Evolutionary conservation across 92 coral and sea anemone species (phyloP).

Genomic region (Chrysogorgia sp.): DNA sequence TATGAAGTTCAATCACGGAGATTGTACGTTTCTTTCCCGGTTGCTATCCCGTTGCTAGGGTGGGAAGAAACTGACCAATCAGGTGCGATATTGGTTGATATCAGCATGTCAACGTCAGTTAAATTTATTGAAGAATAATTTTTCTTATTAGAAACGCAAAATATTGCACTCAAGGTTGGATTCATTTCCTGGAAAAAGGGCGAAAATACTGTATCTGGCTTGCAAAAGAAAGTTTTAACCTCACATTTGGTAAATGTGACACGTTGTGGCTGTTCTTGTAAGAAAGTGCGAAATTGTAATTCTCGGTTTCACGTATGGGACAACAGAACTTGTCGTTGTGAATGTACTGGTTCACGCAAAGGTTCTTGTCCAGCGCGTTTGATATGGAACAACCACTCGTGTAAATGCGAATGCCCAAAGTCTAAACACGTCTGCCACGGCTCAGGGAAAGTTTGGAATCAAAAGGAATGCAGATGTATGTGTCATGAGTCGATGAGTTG

Average conservation of each 20-base stretch:
- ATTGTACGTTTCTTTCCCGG: too few species aligned
- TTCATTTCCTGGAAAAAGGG: slow-evolving; percentile 35
- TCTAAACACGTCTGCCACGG: slow-evolving; percentile 27
- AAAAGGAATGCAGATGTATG: slow-evolving; percentile 19
- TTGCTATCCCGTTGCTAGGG: too few species aligned
- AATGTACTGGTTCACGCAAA: not conserved
- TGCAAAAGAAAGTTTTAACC: slow-evolving; percentile 14
- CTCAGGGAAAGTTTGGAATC: slow-evolving; percentile 42
- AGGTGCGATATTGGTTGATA: too few species aligned
- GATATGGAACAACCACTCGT: slow-evolving; percentile 23
- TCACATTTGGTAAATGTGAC: slow-evolving; percentile 12
- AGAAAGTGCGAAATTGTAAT: slow-evolving; percentile 27
- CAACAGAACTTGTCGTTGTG: slow-evolving; percentile 35
- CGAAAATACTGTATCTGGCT: slow-evolving; percentile 16
- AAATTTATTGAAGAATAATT: too few species aligned
- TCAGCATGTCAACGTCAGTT: too few species aligned
- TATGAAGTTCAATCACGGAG: too few species aligned
- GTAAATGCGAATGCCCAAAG: slow-evolving; percentile 34
- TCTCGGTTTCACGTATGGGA: slow-evolving; percentile 29
- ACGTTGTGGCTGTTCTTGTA: slow-evolving; percentile 33
- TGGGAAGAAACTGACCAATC: too few species aligned
- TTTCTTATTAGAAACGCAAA: not conserved
- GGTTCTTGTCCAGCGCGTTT: slow-evolving; percentile 5
- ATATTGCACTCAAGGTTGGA: slow-evolving; percentile 31
- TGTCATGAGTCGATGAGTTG: slow-evolving; percentile 27